These are phyloP conservation scores for Acanthopagrus latus DNA, from an alignment of 2,797 vertebrate species.

Conservation along the genomic window DNA sequence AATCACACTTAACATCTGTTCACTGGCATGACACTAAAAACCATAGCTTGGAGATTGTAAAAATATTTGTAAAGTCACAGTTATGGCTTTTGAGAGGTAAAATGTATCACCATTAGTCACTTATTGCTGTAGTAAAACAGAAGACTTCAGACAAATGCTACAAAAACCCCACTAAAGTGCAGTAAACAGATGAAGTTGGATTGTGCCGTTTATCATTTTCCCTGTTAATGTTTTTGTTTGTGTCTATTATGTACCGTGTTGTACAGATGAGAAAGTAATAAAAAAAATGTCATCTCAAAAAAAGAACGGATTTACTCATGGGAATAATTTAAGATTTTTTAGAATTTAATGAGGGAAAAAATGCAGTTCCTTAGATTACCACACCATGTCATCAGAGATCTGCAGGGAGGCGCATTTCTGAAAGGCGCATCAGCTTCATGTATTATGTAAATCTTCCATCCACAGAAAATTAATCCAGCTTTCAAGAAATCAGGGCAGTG, in stretches of 20 bases:
- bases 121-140: conserved; percentile 56
- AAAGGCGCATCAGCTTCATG: background rate
- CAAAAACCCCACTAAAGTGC: conserved; percentile 52
- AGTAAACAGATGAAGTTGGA: conserved; percentile 52
- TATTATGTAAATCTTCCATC: conserved; percentile 7
- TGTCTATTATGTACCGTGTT: conserved; percentile 78
- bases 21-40: conserved; percentile 47
- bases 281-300: conserved; percentile 68
- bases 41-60: conserved; percentile 67
- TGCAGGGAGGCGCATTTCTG: conserved; percentile 6
- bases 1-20: conserved; percentile 44
- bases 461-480: background rate
- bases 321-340: background rate
- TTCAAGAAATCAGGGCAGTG: conserved; percentile 14
- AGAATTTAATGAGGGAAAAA: conserved; percentile 25
- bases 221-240: conserved; percentile 71
- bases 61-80: conserved; percentile 61
- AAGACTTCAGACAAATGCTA: conserved; percentile 44
- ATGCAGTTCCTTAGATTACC: conserved; percentile 69
- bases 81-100: conserved; percentile 49
- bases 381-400: conserved; percentile 76
- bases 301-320: conserved; percentile 13
- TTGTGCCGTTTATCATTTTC: conserved; percentile 70
- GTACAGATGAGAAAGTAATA: conserved; percentile 83
- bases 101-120: conserved; percentile 50